These are phyloP conservation scores for Echinometra lucunter DNA, from an alignment of 53 echinoderm and acorn worm genomes.

Conservation along the genomic window DNA sequence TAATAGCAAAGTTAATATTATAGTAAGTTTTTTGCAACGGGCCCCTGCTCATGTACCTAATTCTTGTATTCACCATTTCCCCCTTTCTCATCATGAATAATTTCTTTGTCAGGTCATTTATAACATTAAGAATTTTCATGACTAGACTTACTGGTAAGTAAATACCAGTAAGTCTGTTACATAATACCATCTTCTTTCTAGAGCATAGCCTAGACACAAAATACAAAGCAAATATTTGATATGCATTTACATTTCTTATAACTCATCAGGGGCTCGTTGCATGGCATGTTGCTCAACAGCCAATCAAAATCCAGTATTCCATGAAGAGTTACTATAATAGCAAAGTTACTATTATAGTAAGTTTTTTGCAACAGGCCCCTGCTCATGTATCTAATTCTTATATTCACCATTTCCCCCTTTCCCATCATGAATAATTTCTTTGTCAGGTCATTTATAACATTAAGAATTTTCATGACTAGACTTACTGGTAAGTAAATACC, in stretches of 20 bases:
- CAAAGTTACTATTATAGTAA: no score
- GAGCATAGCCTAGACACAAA: background rate
- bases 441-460: background rate
- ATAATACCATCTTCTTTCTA: background rate
- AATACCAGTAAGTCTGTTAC: background rate
- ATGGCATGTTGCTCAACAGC: no score
- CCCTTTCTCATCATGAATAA: background rate
- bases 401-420: background rate
- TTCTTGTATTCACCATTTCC: background rate
- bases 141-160: background rate
- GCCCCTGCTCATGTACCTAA: no score
- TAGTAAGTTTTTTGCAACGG: no score
- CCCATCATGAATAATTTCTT: background rate
- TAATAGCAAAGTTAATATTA: no score
- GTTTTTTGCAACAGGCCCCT: no score
- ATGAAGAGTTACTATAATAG: no score
- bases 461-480: background rate
- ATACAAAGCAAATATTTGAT: background rate
- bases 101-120: background rate
- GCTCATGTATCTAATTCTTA: background rate
- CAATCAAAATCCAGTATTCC: no score
- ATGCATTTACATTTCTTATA: background rate
- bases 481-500: background rate
- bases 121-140: background rate
- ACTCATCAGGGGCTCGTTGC: no score